Evolutionary conservation across 2,888 invertebrate genomes (phyloP).

Genomic region (Andricus curvator): DNA sequence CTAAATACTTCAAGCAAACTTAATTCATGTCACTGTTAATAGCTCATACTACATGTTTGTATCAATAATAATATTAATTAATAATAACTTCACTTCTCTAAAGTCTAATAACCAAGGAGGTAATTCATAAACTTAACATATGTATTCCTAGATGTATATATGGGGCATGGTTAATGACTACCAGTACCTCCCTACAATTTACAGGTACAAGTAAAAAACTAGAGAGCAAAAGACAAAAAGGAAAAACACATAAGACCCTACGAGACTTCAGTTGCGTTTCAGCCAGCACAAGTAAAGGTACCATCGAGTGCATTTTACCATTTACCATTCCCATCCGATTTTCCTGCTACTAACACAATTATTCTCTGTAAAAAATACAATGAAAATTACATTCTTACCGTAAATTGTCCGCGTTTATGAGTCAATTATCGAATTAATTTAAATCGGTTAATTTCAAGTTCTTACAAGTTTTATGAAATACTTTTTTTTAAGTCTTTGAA

Average conservation of each 20-base stretch:
- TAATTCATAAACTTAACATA: constrained; percentile 47
- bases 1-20: neutral
- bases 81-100: neutral
- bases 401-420: neutral
- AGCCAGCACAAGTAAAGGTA: constrained; percentile 80
- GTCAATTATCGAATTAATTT: neutral
- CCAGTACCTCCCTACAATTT: constrained; percentile 72
- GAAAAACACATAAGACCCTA: constrained; percentile 81
- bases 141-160: constrained; percentile 56
- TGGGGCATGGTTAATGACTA: constrained; percentile 65
- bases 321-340: constrained; percentile 42
- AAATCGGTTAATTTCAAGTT: no score
- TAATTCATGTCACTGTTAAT: neutral
- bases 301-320: constrained; percentile 71
- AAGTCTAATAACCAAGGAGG: constrained; percentile 38
- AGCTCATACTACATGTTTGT: constrained; percentile 13
- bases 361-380: constrained; percentile 43
- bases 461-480: no score
- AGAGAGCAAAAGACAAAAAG: constrained; percentile 79
- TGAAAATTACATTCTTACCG: neutral
- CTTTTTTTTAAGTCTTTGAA: no score
- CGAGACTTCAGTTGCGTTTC: constrained; percentile 83
- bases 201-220: constrained; percentile 78
- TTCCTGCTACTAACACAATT: constrained; percentile 54
- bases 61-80: constrained; percentile 26